phyloP scores from a whole-genome alignment of 2,888 invertebrate species.

The Erannis defoliaria region DNA sequence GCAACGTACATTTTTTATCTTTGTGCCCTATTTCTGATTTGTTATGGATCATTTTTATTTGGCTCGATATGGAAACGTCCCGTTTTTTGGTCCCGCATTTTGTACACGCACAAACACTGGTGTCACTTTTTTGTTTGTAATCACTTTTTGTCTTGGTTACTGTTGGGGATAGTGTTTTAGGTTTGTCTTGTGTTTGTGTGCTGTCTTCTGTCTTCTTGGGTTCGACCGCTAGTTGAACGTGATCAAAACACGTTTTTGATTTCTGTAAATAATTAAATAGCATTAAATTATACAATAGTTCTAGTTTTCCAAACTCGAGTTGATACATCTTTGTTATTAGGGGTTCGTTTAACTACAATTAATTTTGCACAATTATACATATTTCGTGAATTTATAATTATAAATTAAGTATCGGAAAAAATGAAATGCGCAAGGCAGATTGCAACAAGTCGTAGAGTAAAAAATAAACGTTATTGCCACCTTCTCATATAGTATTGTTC shows the following conservation, averaged over 20 bases:
- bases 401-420: no score
- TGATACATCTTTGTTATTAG: no score
- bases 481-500: no score
- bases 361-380: no score
- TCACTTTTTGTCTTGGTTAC: conserved; percentile 45
- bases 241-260: conserved; percentile 79
- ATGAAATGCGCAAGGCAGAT: no score
- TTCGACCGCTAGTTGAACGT: conserved; percentile 68
- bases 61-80: conserved; percentile 70
- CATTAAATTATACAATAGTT: no score
- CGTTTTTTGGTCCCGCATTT: conserved; percentile 74
- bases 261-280: conserved; percentile 62
- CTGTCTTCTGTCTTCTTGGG: conserved; percentile 22
- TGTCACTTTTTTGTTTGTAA: conserved; percentile 56
- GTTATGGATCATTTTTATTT: conserved; percentile 79
- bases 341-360: no score
- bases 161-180: conserved; percentile 30
- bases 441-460: no score
- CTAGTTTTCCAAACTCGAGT: no score
- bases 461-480: no score
- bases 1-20: conserved; percentile 72
- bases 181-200: conserved; percentile 14
- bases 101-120: conserved; percentile 58
- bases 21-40: conserved; percentile 79
- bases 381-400: no score